A percentile compares a stretch with the other conserved stretches of the same genome.
phyloP scores from a whole-genome alignment of 2,113 vertebrate genomes.

The Patagioenas fasciata region DNA sequence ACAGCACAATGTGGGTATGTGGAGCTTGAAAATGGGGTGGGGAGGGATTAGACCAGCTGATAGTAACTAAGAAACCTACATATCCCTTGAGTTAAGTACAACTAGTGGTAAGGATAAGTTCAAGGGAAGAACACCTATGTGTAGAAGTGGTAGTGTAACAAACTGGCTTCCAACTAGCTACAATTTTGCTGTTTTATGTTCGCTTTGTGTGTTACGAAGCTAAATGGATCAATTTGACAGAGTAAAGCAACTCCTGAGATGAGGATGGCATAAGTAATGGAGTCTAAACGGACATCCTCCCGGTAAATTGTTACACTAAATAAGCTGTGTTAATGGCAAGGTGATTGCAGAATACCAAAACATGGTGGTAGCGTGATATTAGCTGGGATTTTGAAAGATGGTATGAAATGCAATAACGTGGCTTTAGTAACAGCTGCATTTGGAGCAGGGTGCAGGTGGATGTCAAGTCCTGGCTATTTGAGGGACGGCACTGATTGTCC shows the following conservation, averaged over 20 bases:
- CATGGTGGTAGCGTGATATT: background rate
- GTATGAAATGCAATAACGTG: background rate
- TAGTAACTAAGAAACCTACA: background rate
- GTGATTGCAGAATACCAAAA: background rate
- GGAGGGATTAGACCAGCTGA: background rate
- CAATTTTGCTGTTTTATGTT: background rate
- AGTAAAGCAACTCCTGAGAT: background rate
- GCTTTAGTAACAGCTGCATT: background rate
- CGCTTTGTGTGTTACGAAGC: background rate
- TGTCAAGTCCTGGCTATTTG: background rate
- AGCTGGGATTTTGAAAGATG: background rate
- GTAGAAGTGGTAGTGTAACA: background rate
- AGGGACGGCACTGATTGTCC: accelerated
- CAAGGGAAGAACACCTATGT: no score
- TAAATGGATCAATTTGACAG: background rate
- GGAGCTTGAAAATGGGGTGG: background rate
- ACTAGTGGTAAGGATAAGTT: background rate
- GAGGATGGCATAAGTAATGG: background rate
- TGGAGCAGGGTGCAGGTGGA: background rate
- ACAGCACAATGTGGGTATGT: background rate
- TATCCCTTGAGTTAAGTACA: background rate
- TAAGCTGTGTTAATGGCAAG: background rate
- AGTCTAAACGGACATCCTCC: background rate
- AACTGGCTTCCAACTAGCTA: background rate
- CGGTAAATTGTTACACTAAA: background rate